Percentiles rank a stretch among this genome's conserved stretches.
phyloP scores from a whole-genome alignment of 2,797 vertebrate genomes.

The Gymnothorax javanicus region DNA sequence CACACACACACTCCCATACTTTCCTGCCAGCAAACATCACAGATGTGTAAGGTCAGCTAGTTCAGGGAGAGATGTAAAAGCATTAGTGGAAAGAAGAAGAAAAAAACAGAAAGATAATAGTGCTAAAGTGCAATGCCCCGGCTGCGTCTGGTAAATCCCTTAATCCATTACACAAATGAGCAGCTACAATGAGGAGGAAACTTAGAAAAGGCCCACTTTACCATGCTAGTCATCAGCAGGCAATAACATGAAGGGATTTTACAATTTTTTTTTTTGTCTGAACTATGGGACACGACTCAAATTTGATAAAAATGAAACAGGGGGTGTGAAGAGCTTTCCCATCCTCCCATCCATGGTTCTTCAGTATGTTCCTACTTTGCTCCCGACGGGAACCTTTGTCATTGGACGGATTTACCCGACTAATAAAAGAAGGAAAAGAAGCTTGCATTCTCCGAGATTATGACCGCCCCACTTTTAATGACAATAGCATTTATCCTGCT shows the following conservation, averaged over 20 bases:
- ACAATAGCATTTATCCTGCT: conserved; percentile 44
- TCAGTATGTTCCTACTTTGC: not conserved
- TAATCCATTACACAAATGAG: conserved; percentile 14
- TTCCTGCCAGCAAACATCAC: too few relatives aligned
- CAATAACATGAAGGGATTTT: not conserved
- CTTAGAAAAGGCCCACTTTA: not conserved
- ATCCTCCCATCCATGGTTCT: not conserved
- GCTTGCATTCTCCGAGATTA: conserved; percentile 65
- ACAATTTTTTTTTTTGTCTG: not conserved
- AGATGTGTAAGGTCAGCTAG: not conserved
- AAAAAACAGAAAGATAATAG: not conserved
- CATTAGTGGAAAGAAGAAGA: not conserved
- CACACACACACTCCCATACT: not conserved
- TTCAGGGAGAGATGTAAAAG: not conserved
- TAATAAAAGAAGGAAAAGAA: conserved; percentile 56
- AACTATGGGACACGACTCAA: not conserved
- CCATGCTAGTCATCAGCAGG: not conserved
- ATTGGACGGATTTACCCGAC: conserved; percentile 57
- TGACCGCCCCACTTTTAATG: conserved; percentile 67
- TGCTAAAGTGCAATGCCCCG: not conserved
- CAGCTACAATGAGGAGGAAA: not conserved
- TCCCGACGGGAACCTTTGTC: not conserved
- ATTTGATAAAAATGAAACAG: not conserved
- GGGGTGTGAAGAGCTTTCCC: not conserved
- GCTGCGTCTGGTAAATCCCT: conserved; percentile 1